phyloP scores from a whole-genome alignment of 1,140 invertebrate genomes.

The Heliothis subflexa region DNA sequence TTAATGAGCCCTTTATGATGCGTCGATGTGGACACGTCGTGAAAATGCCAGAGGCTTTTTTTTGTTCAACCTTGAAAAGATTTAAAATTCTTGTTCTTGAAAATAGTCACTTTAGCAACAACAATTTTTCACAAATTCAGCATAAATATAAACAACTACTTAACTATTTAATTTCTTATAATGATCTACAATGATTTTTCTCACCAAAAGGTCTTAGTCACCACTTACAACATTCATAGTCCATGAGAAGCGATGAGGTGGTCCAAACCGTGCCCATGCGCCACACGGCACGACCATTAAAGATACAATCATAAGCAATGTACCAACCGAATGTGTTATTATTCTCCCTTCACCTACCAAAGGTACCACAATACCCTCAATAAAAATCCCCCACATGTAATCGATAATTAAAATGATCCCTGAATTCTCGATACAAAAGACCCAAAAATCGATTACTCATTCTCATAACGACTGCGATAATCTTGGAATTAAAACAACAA shows the following conservation, averaged over 20 bases:
- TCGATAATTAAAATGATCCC: conserved; percentile 50
- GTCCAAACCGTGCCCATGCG: not conserved
- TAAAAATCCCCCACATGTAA: conserved; percentile 46
- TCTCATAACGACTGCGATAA: conserved; percentile 50
- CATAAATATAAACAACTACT: too few relatives aligned
- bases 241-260: conserved; percentile 4
- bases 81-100: not conserved
- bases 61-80: not conserved
- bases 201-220: not conserved
- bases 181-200: too few relatives aligned
- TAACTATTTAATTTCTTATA: too few relatives aligned
- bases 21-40: conserved; percentile 5
- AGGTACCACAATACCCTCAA: conserved; percentile 1
- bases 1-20: conserved; percentile 28
- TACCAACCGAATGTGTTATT: conserved; percentile 16
- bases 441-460: conserved; percentile 57
- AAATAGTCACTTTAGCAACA: not conserved
- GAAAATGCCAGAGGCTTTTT: not conserved
- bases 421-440: conserved; percentile 53
- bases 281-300: conserved; percentile 11
- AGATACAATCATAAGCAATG: conserved; percentile 13
- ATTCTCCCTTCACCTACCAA: conserved; percentile 16
- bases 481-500: conserved; percentile 48
- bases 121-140: too few relatives aligned
- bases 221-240: not conserved